A percentile compares a stretch with the other conserved stretches of the same genome.
Evolutionary conservation across 2,113 vertebrate species (phyloP).

Genomic region (Furnarius figulus): DNA sequence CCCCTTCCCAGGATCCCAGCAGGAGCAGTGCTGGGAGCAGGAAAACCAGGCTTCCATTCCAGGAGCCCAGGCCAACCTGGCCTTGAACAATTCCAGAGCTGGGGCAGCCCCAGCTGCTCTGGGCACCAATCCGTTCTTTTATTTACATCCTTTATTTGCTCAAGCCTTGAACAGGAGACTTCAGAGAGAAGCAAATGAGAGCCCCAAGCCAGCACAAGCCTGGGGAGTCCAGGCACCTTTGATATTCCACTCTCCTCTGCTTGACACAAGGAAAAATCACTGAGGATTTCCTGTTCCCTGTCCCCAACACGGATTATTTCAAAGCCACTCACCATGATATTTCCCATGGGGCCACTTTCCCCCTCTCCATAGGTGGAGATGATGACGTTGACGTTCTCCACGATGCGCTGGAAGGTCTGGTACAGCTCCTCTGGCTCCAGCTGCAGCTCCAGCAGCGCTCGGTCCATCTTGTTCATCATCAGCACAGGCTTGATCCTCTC

Average conservation of each 20-base stretch:
- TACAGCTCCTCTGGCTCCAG: conserved; percentile 90
- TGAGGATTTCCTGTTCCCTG: not conserved
- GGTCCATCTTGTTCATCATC: conserved; percentile 99
- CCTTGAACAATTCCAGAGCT: not conserved
- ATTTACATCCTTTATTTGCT: not conserved
- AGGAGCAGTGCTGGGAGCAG: accelerated
- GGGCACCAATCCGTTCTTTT: not conserved
- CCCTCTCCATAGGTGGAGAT: conserved; percentile 93
- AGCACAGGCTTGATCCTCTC: conserved; percentile 95
- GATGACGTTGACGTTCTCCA: conserved; percentile 94
- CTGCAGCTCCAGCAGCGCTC: conserved; percentile 93
- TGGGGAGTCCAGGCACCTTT: accelerated
- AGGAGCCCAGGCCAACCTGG: not conserved
- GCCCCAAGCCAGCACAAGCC: not conserved
- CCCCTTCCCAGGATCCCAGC: not conserved
- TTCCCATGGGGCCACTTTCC: conserved; percentile 91
- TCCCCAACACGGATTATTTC: accelerated
- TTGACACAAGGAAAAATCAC: accelerated
- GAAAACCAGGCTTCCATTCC: not conserved
- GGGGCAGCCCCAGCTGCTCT: not conserved
- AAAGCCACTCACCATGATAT: conserved; percentile 83
- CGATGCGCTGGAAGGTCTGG: conserved; percentile 95
- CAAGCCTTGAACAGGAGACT: not conserved
- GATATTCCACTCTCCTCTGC: accelerated
- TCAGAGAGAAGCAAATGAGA: accelerated